These are phyloP conservation scores for Agonopterix alstromeriana DNA, from an alignment of 2,888 invertebrate species.

Conservation along the genomic window DNA sequence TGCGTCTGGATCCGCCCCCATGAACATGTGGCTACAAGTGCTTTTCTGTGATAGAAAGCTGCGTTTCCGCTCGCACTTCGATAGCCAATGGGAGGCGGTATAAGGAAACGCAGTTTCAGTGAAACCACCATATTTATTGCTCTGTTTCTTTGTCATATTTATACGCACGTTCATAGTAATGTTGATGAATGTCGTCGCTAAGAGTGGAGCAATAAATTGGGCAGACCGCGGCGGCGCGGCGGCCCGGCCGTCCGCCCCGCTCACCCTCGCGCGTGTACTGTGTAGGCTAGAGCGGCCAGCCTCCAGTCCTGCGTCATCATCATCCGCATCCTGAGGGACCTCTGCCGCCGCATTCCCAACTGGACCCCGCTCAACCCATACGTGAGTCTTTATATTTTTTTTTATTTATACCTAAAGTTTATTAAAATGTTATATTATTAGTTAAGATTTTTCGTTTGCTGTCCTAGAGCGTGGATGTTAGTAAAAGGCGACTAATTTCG, in stretches of 20 bases:
- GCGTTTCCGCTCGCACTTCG: conserved; percentile 60
- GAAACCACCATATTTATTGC: conserved; percentile 35
- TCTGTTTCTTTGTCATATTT: conserved; percentile 21
- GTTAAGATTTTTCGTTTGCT: no score
- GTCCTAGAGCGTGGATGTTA: no score
- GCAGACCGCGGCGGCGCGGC: conserved; percentile 9
- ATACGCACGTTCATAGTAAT: conserved; percentile 1
- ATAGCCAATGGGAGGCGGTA: conserved; percentile 35
- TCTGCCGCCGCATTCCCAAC: conserved; percentile 95
- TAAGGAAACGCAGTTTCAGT: conserved; percentile 56
- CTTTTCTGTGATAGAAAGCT: conserved; percentile 40
- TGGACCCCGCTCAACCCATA: conserved; percentile 97
- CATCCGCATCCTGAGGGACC: conserved; percentile 95
- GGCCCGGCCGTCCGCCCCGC: not conserved
- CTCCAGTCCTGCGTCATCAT: conserved; percentile 98
- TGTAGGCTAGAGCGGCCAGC: conserved; percentile 95
- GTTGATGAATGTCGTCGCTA: conserved; percentile 4
- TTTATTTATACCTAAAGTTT: not conserved
- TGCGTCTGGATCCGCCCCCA: conserved; percentile 34
- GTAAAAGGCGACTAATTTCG: no score
- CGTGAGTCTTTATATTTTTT: conserved; percentile 76
- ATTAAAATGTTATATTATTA: not conserved
- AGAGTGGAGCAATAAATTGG: conserved; percentile 38
- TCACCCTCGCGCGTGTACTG: not conserved
- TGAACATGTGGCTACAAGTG: conserved; percentile 74